Evolutionary conservation across 1,140 invertebrate species (phyloP).

Genomic region (Zaprionus ghesquierei): DNA sequence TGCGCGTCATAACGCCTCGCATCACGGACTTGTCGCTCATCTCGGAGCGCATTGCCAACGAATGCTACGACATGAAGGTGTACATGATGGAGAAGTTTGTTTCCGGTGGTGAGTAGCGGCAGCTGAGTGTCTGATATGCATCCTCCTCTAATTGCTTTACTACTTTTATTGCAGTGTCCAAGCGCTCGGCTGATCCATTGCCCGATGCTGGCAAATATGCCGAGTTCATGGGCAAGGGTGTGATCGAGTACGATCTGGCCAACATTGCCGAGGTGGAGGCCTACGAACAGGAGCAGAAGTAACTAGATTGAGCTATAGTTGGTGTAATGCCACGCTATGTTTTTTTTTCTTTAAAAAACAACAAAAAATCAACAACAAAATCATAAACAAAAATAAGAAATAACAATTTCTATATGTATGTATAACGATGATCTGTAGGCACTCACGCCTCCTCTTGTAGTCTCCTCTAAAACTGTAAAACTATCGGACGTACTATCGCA

Average conservation of each 20-base stretch:
- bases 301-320: constrained; percentile 6
- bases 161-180: constrained; percentile 86
- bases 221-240: constrained; percentile 89
- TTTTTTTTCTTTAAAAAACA: too few species aligned
- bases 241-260: constrained; percentile 88
- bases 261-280: constrained; percentile 85
- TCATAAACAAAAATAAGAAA: constrained; percentile 33
- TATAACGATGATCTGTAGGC: constrained; percentile 43
- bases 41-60: constrained; percentile 88
- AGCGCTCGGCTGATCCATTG: constrained; percentile 85
- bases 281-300: constrained; percentile 50
- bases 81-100: constrained; percentile 89
- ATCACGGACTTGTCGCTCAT: constrained; percentile 86
- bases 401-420: constrained; percentile 62
- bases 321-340: constrained; percentile 20
- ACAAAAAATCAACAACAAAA: constrained; percentile 12
- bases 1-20: constrained; percentile 89
- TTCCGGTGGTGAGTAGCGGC: constrained; percentile 83
- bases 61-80: constrained; percentile 88
- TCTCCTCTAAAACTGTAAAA: constrained; percentile 14
- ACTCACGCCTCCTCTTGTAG: constrained; percentile 30
- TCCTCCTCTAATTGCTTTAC: neutral
- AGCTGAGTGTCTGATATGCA: neutral
- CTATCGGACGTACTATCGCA: neutral
- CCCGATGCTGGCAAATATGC: constrained; percentile 85